Base-by-base conservation (phyloP, 2,888 invertebrate genomes). In the Nymphalis urticae region DNA sequence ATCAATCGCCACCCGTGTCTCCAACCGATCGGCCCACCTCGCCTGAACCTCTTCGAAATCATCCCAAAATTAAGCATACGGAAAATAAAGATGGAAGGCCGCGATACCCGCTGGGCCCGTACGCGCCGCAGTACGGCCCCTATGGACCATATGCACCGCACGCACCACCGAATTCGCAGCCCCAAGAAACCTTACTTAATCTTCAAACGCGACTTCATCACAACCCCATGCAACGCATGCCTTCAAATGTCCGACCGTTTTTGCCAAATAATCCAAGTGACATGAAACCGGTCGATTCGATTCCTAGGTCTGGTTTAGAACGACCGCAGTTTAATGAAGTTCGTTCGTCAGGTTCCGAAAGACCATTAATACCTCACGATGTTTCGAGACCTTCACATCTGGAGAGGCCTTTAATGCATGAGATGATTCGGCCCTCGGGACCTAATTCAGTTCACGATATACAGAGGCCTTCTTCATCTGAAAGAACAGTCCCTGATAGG, bases 111-210 rank as follows among this genome's bases (percentile, higher is more conserved):
- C 85, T 91, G 4, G 93, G 93, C 0, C 93, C 93, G 0, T 93
- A 93, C 80, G 93, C 93, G 60, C 93, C 93, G 0, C 90, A 90
- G 72, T 92, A 90, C 76, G 89, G 86, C 0, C 87, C 90, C 1
- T 91, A 91, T 79, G 88, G 89, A 0, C 92, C 92, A 0, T 92
- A 91, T 79, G 91, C 90, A 58, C 90, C 90, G 61, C 75, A 72
- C 59, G 73, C 70, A 64, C 71, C 67, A 73, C 76, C 50, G 24
- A 48, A 65, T 21, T 58, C 72, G 6, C 74, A 71, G 62, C 66
- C 75, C 27, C 73, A 68, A 16, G 72, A 71, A 10, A 64, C 69
- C 8, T 67, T 72, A 56, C 66, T 72, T 19, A 72, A 68, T 51
- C 66, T 74, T 10, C 78, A 74, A 62, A 63, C 76, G 61, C 72